Percentiles rank a stretch among this genome's conserved stretches.
These are phyloP conservation scores for Phylloscopus whistleri DNA, from an alignment of 2,113 vertebrate species.

Conservation along the genomic window DNA sequence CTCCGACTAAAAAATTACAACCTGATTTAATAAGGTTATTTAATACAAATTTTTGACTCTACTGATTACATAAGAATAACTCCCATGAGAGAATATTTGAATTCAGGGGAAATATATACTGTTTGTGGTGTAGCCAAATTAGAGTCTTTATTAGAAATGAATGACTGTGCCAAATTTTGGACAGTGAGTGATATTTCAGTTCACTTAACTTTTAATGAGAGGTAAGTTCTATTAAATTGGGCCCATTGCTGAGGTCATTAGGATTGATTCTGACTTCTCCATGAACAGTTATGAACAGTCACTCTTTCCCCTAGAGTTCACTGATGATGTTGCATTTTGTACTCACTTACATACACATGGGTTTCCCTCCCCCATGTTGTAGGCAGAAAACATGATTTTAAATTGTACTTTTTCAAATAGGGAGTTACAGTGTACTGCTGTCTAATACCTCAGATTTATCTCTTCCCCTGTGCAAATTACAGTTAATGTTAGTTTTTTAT, in stretches of 20 bases:
- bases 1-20: neutral
- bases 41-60: neutral
- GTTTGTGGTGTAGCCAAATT: neutral
- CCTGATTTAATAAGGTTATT: neutral
- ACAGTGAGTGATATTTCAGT: conserved; percentile 32
- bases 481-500: neutral
- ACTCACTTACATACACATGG: neutral
- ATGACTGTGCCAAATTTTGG: conserved; percentile 22
- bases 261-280: neutral
- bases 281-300: neutral
- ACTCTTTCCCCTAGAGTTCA: neutral
- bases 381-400: neutral
- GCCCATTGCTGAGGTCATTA: conserved; percentile 4
- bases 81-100: neutral
- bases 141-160: conserved; percentile 10
- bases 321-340: neutral
- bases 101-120: neutral
- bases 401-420: neutral
- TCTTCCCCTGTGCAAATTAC: neutral
- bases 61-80: neutral
- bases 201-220: conserved; percentile 24
- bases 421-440: neutral
- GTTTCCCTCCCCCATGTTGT: neutral
- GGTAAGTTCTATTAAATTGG: conserved; percentile 12
- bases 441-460: neutral